Evolutionary conservation across 2,797 vertebrate species (phyloP).

Genomic region (Dendrocincla tyrannina): DNA sequence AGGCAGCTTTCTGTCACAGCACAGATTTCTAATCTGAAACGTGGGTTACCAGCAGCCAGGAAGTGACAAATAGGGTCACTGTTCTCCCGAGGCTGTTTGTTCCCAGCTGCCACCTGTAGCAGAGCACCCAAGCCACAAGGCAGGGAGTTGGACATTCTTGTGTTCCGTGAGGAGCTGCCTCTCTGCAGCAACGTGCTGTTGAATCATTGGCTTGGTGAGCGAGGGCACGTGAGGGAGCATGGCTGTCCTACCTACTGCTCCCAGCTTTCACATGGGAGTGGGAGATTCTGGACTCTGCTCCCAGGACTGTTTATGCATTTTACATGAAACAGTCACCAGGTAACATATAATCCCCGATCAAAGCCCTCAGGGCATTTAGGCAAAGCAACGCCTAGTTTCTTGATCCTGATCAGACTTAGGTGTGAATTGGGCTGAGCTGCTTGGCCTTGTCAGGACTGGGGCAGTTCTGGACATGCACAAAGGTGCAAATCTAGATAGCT

Average conservation of each 20-base stretch:
- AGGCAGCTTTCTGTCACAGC: neutral
- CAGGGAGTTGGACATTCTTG: neutral
- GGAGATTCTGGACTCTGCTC: constrained; percentile 27
- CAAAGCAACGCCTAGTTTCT: constrained; percentile 41
- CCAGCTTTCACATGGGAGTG: neutral
- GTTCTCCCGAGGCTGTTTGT: neutral
- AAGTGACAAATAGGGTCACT: neutral
- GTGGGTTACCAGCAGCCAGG: neutral
- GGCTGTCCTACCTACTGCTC: neutral
- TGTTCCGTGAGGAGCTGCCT: neutral
- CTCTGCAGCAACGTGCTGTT: neutral
- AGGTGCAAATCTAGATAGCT: constrained; percentile 5
- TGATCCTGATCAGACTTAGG: constrained; percentile 50
- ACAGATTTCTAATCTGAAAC: neutral
- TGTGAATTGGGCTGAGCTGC: constrained; percentile 51
- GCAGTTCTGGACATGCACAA: constrained; percentile 52
- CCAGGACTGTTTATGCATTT: constrained; percentile 47
- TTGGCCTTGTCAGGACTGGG: constrained; percentile 36
- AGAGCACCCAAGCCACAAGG: neutral
- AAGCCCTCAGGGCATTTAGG: neutral
- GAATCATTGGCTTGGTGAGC: neutral
- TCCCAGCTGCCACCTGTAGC: neutral
- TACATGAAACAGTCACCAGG: constrained; percentile 44
- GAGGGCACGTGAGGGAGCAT: neutral
- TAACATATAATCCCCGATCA: constrained; percentile 43